Evolutionary conservation across 2,113 vertebrate species (phyloP).

Genomic region (Pogonocichla stellata): DNA sequence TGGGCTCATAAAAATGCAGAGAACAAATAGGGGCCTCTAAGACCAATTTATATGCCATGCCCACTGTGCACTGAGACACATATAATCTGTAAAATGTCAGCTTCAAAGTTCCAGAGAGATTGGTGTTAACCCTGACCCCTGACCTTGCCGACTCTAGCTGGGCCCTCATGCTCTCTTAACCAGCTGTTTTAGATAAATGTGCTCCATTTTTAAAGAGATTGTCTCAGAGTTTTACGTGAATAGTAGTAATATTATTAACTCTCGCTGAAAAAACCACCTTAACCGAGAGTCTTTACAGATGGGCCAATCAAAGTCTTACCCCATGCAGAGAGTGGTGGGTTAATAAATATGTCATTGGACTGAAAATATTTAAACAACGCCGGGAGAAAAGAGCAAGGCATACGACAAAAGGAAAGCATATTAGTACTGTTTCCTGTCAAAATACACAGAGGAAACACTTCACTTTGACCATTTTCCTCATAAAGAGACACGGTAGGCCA

Average conservation of each 20-base stretch:
- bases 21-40: conserved; percentile 86
- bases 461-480: conserved; percentile 80
- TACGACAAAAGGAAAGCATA: conserved; percentile 80
- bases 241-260: conserved; percentile 81
- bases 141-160: conserved; percentile 82
- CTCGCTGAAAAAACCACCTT: conserved; percentile 78
- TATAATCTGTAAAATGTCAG: conserved; percentile 90
- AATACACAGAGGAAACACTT: conserved; percentile 85
- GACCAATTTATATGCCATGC: conserved; percentile 85
- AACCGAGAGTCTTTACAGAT: conserved; percentile 69
- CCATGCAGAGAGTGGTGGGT: conserved; percentile 74
- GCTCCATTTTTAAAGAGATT: conserved; percentile 79
- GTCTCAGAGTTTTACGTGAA: conserved; percentile 76
- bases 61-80: conserved; percentile 80
- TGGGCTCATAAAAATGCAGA: conserved; percentile 85
- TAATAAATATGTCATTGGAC: conserved; percentile 84
- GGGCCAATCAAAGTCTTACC: conserved; percentile 71
- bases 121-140: conserved; percentile 90
- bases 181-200: conserved; percentile 96
- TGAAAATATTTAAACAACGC: conserved; percentile 81
- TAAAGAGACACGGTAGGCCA: conserved; percentile 81
- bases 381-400: conserved; percentile 75
- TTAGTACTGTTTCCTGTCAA: conserved; percentile 84
- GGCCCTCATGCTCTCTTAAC: conserved; percentile 78
- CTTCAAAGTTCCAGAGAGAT: conserved; percentile 92